Base-by-base conservation (phyloP, 2,113 vertebrate species). In the Blennius ocellaris region DNA sequence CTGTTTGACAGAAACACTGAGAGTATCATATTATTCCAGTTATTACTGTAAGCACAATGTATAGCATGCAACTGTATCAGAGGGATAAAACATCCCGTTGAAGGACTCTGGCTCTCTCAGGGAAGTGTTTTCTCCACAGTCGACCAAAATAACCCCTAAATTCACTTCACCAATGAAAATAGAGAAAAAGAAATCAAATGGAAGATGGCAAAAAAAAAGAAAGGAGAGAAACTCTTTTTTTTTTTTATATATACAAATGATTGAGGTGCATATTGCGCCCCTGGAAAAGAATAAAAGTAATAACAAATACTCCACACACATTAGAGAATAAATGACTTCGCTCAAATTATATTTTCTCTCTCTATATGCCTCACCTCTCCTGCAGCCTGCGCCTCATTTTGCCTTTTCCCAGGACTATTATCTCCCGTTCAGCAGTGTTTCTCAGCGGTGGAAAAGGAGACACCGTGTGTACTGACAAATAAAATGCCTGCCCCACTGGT, bases 241-340 rank as follows among this genome's bases (percentile, higher is more conserved):
- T 51, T 73, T 78, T 11, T 51, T 79, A 72, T 6, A 7, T 30
- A 57, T 63, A 2, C 36, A 63, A 78, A 67, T 86, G 48, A 74
- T 37, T 21, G 44, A 51, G 55, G 56, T 52, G 5, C 38, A 73
- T 73, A 73, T 79, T 36, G 38, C 65, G 39, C 63, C 61, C 52
- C 15, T 16, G 61, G 37, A 62, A 55, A 50, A 8, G 14, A 61
- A 5, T 36, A 57, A 38, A 80, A 44, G 41, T 40, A 71, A 54
- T 40, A 71, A 54, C 5, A 37, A 49, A 64, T 8, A 11, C 50
- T 60, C 17, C 17, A 76, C 37, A 63, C 36, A 45, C 52, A 63
- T 66, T 62, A 55, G 65, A 74, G 52, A 80, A 78, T n/a, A 85
- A 78, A 75, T 70, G 7, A 61, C 65, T 51, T 47, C 8, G 0